Evolutionary conservation across 64 coral and sea anemone genomes (phyloP), one percentile per base, ranked within the genome.

Genomic region (Catalaphyllia jardinei): DNA sequence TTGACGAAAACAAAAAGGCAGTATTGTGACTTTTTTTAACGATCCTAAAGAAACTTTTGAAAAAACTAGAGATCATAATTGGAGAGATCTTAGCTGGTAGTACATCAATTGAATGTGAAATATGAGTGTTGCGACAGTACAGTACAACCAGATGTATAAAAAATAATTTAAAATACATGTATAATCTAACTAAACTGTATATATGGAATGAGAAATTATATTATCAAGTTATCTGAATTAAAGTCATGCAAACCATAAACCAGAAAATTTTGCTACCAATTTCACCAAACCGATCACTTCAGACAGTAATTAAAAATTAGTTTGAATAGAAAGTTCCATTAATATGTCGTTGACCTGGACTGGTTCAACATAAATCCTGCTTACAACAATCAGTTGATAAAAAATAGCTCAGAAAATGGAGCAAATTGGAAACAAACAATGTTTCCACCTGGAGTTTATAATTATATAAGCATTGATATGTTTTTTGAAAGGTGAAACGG

Each of bases 311-410:
- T 3, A 46, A 7, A 1, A 52, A 1, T 22, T 19, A 2, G 4
- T 77, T 9, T 38, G 35, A 18, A 8, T 77, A 9, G 51, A 77
- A 38, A 46, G 75, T 22, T 8, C 51, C 19, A 49, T 77, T 1
- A 77, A 77, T 4, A 77, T 51, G 75, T 9, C 35, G 4, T 77
- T 77, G 4, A 77, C 75, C 12, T 77, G 75, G 39, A n/a, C n/a
- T n/a, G n/a, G n/a, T 77, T 77, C 20, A 77, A 49, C 38, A 18
- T 77, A 1, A 77, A 77, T 10, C 75, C 75, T 46, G 35, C 18
- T 46, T 77, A 77, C 20, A 77, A 77, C 20, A 77, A 77, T 49
- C 75, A 77, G 8, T 8, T 22, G 51, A 77, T 51, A 46, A 77
- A 49, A 49, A 52, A 77, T 38, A 46, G 20, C 9, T 22, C 12